phyloP scores from a whole-genome alignment of 2,888 invertebrate genomes.

The Acleris holmiana region DNA sequence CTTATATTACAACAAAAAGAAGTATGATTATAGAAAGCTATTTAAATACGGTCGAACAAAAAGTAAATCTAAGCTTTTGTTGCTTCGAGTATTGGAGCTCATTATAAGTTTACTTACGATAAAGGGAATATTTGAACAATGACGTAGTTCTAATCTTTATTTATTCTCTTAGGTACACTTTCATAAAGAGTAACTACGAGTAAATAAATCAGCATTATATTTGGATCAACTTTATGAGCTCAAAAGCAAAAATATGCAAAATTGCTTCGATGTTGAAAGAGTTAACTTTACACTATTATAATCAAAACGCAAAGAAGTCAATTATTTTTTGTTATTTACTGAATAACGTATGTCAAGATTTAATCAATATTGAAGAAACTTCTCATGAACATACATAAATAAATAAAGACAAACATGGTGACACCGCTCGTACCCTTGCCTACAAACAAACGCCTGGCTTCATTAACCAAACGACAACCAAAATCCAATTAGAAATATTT shows the following conservation, averaged over 20 bases:
- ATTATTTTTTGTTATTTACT: no score
- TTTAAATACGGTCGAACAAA: slow-evolving; percentile 13
- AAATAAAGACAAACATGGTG: slow-evolving; percentile 4
- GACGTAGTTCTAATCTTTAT: slow-evolving; percentile 11
- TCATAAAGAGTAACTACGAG: not conserved
- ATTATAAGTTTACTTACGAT: slow-evolving; percentile 29
- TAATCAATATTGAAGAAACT: no score
- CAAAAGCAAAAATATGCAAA: no score
- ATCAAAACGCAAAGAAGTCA: no score
- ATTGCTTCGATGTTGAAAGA: no score
- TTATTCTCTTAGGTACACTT: not conserved
- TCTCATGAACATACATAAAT: no score
- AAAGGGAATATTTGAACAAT: slow-evolving; percentile 24
- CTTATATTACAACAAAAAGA: no score
- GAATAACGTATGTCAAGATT: no score
- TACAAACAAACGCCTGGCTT: slow-evolving; percentile 20
- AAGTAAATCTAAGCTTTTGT: slow-evolving; percentile 29
- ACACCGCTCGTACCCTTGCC: slow-evolving; percentile 4
- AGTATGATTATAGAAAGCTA: no score
- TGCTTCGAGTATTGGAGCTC: slow-evolving; percentile 20
- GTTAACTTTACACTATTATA: no score
- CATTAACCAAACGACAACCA: slow-evolving; percentile 30
- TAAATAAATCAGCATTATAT: not conserved
- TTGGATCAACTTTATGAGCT: not conserved
- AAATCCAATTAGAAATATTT: slow-evolving; percentile 35